Base-by-base conservation (phyloP, 2,113 vertebrate genomes). In the Indicator maculatus region DNA sequence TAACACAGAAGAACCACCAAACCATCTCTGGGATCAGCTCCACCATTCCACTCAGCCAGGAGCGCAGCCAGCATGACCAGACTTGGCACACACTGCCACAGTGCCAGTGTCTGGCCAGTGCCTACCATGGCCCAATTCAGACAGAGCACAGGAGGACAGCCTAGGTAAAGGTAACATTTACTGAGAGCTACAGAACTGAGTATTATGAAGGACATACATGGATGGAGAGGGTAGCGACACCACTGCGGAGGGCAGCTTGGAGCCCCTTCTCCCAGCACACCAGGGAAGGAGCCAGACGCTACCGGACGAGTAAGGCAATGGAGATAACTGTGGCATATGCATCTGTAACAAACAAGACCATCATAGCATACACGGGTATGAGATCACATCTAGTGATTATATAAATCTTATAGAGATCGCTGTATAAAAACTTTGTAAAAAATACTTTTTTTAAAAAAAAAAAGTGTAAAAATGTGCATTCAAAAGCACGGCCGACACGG, bases 321-420 rank as follows among this genome's bases (percentile, higher is more conserved):
- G 96, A 97, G 93, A 91, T 98, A 97, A 98, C 94, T 97, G 97
- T 89, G 93, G 96, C 94, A 59, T 97, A 98, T 98, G 97, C 96
- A 92, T 98, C 98, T 98, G 66, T 98, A 98, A 98, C 97, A 98
- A 97, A 98, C 86, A 24, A 97, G 98, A 98, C 98, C 98, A 98
- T 98, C 98, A 96, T 98, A 98, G 98, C 98, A 98, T 98, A 98
- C 98, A 97, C 97, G 95, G 97, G 96, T 97, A 98, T 97, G 95
- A 97, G 97, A 98, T 99, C 98, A 98, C 98, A 96, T 98, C 98
- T 98, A 98, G 98, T 99, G 98, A 99, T 98, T 98, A 98, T 98
- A 99, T 98, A 99, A 98, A 98, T 98, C 98, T 98, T 98, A 98
- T 98, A 98, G 98, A 98, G 98, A 98, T 98, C 95, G 98, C 98